Percentiles rank a stretch among this genome's conserved stretches.
Conservation (phyloP, 2,888 invertebrate genomes). For the Xylota sylvarum region DNA sequence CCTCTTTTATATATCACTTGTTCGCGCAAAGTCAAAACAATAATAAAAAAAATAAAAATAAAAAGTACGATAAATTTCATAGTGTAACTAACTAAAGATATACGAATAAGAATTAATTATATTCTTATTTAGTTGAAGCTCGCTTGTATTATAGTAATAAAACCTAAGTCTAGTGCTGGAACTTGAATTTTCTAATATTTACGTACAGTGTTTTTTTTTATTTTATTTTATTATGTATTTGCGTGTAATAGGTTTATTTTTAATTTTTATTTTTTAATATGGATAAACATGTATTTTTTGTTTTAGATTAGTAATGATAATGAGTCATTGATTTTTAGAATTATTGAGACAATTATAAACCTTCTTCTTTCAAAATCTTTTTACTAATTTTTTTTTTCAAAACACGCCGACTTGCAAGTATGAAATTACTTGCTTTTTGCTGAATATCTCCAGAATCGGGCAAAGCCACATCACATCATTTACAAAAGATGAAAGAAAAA, state of each 20-base stretch:
- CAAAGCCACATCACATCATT: slow-evolving; percentile 52
- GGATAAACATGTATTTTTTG: slow-evolving; percentile 34
- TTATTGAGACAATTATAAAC: slow-evolving; percentile 52
- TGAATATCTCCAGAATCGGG: slow-evolving; percentile 34
- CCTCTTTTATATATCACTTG: slow-evolving; percentile 58
- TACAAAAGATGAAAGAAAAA: slow-evolving; percentile 7
- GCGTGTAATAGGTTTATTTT: slow-evolving; percentile 12
- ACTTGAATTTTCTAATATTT: slow-evolving; percentile 46
- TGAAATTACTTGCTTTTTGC: slow-evolving; percentile 11
- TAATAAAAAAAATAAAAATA: slow-evolving; percentile 19
- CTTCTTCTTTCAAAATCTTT: slow-evolving; percentile 11
- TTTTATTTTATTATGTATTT: slow-evolving; percentile 11
- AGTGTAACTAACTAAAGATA: slow-evolving; percentile 31
- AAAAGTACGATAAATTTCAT: slow-evolving; percentile 13
- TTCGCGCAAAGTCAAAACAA: slow-evolving; percentile 60
- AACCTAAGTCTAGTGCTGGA: slow-evolving; percentile 67
- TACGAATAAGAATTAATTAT: slow-evolving; percentile 26
- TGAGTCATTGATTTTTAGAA: slow-evolving; percentile 43
- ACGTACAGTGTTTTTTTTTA: slow-evolving; percentile 10
- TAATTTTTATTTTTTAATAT: slow-evolving; percentile 9
- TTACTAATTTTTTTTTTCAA: slow-evolving; percentile 5
- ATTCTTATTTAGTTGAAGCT: slow-evolving; percentile 29
- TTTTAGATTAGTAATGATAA: slow-evolving; percentile 20
- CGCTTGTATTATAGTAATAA: slow-evolving; percentile 21
- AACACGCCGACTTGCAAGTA: slow-evolving; percentile 50